phyloP scores from a whole-genome alignment of 2,113 vertebrate species.

The Catharus bicknelli region DNA sequence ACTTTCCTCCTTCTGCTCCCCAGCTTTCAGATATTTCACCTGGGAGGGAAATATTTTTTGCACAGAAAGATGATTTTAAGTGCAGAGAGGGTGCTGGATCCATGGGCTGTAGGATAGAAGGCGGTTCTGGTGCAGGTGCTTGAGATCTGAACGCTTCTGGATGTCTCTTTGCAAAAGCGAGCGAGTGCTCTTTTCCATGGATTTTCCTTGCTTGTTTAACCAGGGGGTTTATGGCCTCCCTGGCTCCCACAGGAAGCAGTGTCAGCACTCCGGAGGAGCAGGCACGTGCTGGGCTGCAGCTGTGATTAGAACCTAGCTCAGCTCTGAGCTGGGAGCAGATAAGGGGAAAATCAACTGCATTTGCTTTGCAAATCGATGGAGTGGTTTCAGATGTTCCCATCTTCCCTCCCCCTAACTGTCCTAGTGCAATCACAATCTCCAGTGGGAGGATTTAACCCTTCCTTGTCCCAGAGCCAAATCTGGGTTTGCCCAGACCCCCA shows the following conservation, averaged over 20 bases:
- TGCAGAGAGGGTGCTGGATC: neutral
- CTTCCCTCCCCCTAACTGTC: neutral
- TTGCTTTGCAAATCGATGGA: constrained; percentile 31
- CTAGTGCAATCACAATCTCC: neutral
- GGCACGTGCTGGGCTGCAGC: neutral
- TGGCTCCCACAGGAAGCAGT: neutral
- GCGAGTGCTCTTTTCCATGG: neutral
- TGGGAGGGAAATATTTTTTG: too few relatives aligned
- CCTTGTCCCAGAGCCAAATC: neutral
- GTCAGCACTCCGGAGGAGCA: neutral
- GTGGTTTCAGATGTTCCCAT: constrained; percentile 18
- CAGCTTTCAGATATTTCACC: too few relatives aligned
- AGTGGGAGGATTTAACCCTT: neutral
- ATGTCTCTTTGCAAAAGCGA: neutral
- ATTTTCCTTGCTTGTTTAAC: neutral
- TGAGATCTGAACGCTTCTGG: neutral
- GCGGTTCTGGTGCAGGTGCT: fast-evolving
- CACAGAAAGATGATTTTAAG: too few relatives aligned
- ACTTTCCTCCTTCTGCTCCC: too few relatives aligned
- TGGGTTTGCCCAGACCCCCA: neutral
- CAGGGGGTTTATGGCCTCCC: neutral
- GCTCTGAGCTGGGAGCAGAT: neutral
- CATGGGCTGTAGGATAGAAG: neutral
- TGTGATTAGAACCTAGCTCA: neutral
- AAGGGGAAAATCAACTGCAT: neutral